These are phyloP conservation scores for Ara ararauna DNA, from an alignment of 2,797 vertebrate species.

Conservation along the genomic window DNA sequence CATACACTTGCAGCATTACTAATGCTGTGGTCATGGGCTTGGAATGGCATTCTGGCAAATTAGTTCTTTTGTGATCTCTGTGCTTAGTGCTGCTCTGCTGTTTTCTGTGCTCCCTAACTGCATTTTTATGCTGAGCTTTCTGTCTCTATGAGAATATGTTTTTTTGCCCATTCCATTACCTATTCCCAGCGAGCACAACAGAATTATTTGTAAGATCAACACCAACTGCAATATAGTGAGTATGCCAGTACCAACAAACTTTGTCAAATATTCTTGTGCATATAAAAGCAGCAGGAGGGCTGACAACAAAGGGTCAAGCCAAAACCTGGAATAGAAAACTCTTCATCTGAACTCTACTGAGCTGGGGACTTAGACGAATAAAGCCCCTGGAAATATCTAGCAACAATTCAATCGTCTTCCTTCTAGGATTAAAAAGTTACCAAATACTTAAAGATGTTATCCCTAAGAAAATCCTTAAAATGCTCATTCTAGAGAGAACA, in stretches of 20 bases:
- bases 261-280: background rate
- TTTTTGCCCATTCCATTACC: background rate
- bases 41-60: slow-evolving; percentile 57
- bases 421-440: background rate
- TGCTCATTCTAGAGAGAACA: background rate
- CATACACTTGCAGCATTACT: background rate
- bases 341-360: background rate
- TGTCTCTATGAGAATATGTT: background rate
- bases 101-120: background rate
- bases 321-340: background rate
- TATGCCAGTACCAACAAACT: background rate
- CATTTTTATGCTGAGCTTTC: slow-evolving; percentile 48
- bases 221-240: background rate
- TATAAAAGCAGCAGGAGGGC: background rate
- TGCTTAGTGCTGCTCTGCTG: accelerated
- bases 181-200: background rate
- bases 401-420: background rate
- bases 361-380: background rate
- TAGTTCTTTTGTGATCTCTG: slow-evolving; percentile 35
- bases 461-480: background rate
- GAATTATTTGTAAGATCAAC: slow-evolving; percentile 17
- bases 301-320: background rate
- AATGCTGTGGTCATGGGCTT: slow-evolving; percentile 45
- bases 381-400: background rate
- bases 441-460: background rate